Percentiles rank a stretch among this genome's conserved stretches.
These are phyloP conservation scores for Anoplius nigerrimus DNA, from an alignment of 2,888 invertebrate genomes.

Conservation along the genomic window DNA sequence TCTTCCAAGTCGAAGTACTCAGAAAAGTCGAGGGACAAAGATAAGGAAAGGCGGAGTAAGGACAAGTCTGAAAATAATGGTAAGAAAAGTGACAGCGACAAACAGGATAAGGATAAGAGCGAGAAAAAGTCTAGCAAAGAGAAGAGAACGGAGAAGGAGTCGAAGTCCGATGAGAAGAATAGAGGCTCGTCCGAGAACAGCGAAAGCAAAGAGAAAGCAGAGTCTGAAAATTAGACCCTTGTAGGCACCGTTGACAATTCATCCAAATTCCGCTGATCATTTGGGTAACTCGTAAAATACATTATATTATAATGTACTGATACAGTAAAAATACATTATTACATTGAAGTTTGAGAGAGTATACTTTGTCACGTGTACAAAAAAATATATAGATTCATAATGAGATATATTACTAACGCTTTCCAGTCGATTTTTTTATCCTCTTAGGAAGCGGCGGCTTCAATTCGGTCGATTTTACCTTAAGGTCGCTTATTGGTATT, in stretches of 20 bases:
- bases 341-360: constrained; percentile 8
- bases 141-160: constrained; percentile 63
- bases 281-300: constrained; percentile 39
- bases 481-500: not conserved
- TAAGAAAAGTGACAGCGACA: constrained; percentile 67
- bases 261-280: constrained; percentile 14
- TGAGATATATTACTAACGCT: no score
- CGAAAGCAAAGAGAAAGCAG: constrained; percentile 58
- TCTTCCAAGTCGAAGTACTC: constrained; percentile 73
- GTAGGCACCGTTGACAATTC: not conserved
- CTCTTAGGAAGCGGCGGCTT: constrained; percentile 28
- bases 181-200: constrained; percentile 54
- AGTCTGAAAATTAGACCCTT: constrained; percentile 57
- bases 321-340: constrained; percentile 40
- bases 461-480: not conserved
- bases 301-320: constrained; percentile 44
- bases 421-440: not conserved
- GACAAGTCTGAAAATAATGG: constrained; percentile 65
- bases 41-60: constrained; percentile 64
- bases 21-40: constrained; percentile 70
- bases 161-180: constrained; percentile 61
- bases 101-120: constrained; percentile 61
- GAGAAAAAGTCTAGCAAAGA: constrained; percentile 67
- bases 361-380: not conserved
- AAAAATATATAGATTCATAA: not conserved